phyloP scores from a whole-genome alignment of 1,140 invertebrate species.

The Chlorops oryzae region DNA sequence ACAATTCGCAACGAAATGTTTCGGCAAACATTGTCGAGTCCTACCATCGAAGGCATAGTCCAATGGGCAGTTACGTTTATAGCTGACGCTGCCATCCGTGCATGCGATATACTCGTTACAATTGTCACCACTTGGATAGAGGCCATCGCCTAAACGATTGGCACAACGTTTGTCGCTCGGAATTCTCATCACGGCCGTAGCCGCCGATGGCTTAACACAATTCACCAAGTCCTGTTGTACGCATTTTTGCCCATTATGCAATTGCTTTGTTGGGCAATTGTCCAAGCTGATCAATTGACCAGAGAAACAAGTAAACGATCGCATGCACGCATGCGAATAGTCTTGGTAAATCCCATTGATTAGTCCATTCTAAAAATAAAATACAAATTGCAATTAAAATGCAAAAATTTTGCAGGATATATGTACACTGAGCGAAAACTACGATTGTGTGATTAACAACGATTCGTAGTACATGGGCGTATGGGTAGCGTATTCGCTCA shows the following conservation, averaged over 20 bases:
- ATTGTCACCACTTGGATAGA: neutral
- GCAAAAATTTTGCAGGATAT: too few relatives aligned
- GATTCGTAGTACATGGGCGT: too few relatives aligned
- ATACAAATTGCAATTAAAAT: too few relatives aligned
- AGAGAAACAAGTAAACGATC: constrained; percentile 37
- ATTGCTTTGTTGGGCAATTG: constrained; percentile 14
- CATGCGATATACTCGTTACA: constrained; percentile 9
- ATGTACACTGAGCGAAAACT: too few relatives aligned
- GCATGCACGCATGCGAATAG: constrained; percentile 34
- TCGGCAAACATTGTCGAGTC: constrained; percentile 1
- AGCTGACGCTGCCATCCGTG: constrained; percentile 1
- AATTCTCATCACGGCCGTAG: too few relatives aligned
- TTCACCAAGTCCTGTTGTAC: constrained; percentile 26
- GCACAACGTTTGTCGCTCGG: constrained; percentile 12
- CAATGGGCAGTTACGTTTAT: neutral
- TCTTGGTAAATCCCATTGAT: constrained; percentile 40
- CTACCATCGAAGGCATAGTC: constrained; percentile 6
- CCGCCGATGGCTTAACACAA: constrained; percentile 11
- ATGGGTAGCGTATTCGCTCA: too few relatives aligned
- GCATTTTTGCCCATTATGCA: constrained; percentile 23
- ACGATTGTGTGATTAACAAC: too few relatives aligned
- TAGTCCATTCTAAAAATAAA: too few relatives aligned
- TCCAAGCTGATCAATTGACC: constrained; percentile 29
- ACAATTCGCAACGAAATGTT: neutral
- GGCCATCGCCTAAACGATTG: neutral